A percentile compares a stretch with the other conserved stretches of the same genome.
phyloP scores from a whole-genome alignment of 2,113 vertebrate genomes.

The Equus quagga region DNA sequence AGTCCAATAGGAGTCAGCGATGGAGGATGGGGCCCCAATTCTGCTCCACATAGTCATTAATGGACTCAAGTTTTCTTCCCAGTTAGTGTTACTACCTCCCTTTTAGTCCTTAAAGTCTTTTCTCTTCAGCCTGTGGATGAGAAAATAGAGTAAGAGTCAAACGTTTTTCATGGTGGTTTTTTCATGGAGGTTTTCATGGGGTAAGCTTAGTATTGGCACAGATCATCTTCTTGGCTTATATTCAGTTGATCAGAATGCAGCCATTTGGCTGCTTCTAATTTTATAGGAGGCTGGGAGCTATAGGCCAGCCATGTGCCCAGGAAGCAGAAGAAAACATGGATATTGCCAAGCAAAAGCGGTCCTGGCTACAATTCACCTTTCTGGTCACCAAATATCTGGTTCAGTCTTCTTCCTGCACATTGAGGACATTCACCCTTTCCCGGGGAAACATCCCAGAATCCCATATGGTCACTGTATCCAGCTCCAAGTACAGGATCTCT shows the following conservation, averaged over 20 bases:
- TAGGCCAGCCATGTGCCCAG: neutral
- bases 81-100: neutral
- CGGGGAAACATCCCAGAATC: neutral
- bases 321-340: neutral
- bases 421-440: neutral
- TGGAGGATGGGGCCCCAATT: neutral
- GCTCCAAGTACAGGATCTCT: neutral
- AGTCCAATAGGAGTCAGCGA: neutral
- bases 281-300: neutral
- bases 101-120: neutral
- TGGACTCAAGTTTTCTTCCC: neutral
- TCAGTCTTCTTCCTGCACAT: neutral
- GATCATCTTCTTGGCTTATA: neutral
- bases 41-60: neutral
- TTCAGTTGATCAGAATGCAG: neutral
- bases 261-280: neutral
- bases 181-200: neutral
- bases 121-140: neutral
- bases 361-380: neutral
- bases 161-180: no score
- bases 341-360: neutral
- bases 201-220: neutral
- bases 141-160: neutral
- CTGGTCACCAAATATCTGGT: neutral
- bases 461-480: neutral